Conservation (phyloP, 2,888 invertebrate genomes). For the Megamerina dolium region DNA sequence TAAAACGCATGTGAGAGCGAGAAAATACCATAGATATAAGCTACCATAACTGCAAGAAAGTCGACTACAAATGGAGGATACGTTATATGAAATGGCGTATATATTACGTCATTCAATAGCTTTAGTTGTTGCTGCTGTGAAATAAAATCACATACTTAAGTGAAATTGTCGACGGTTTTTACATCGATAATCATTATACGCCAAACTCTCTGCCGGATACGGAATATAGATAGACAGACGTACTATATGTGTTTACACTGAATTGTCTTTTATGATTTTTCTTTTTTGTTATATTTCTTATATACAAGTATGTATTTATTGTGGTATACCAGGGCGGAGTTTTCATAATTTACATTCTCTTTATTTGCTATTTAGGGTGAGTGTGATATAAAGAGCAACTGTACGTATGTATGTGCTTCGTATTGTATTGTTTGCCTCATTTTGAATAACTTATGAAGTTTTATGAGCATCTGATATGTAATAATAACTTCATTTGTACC, state of each 20-base stretch:
- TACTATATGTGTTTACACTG: too few relatives aligned
- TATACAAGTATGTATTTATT: too few relatives aligned
- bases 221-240: too few relatives aligned
- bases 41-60: background rate
- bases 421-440: background rate
- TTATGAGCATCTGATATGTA: too few relatives aligned
- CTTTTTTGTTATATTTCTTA: too few relatives aligned
- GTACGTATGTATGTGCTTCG: background rate
- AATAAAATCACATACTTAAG: background rate
- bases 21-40: background rate
- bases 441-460: background rate
- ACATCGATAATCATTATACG: too few relatives aligned
- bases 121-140: too few relatives aligned
- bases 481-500: too few relatives aligned
- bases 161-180: background rate
- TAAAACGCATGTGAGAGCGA: slow-evolving; percentile 9
- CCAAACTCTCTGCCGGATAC: too few relatives aligned
- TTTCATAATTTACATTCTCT: slow-evolving; percentile 18
- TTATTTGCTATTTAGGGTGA: background rate
- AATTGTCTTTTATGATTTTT: too few relatives aligned
- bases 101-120: too few relatives aligned
- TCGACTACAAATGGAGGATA: slow-evolving; percentile 5
- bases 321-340: slow-evolving; percentile 34
- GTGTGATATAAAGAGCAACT: background rate
- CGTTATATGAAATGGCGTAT: slow-evolving; percentile 4